Conservation (phyloP, 1,140 invertebrate species). For the Drosophila busckii region DNA sequence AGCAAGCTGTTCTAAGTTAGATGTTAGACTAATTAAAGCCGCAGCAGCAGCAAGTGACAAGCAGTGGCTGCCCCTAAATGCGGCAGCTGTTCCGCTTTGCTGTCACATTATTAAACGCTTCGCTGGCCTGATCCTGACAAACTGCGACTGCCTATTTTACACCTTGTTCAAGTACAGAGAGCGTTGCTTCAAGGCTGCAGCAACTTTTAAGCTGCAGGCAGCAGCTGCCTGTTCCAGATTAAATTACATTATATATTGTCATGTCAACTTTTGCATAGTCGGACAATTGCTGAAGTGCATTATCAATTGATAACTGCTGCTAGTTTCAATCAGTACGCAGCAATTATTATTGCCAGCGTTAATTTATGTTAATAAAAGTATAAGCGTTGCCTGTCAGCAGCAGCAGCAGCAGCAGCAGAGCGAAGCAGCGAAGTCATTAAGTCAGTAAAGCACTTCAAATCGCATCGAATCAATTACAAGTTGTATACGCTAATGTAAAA, state of each 20-base stretch:
- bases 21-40: slow-evolving; percentile 70
- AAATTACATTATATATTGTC: slow-evolving; percentile 59
- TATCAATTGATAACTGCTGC: slow-evolving; percentile 7
- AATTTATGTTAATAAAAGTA: slow-evolving; percentile 68
- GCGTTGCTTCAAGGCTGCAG: slow-evolving; percentile 52
- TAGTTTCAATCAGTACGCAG: slow-evolving; percentile 28
- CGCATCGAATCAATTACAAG: slow-evolving; percentile 61
- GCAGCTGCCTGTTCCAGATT: slow-evolving; percentile 33
- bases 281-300: slow-evolving; percentile 6
- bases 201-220: slow-evolving; percentile 26
- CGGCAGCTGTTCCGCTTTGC: slow-evolving; percentile 39
- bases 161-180: slow-evolving; percentile 29
- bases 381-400: slow-evolving; percentile 53
- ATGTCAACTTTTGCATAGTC: too few relatives aligned
- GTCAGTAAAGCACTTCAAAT: slow-evolving; percentile 44
- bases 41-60: slow-evolving; percentile 55
- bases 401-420: slow-evolving; percentile 42
- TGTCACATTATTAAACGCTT: slow-evolving; percentile 47
- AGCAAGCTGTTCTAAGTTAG: slow-evolving; percentile 21
- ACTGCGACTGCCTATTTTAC: slow-evolving; percentile 56
- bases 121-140: slow-evolving; percentile 42
- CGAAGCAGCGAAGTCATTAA: slow-evolving; percentile 21
- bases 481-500: slow-evolving; percentile 44
- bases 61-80: slow-evolving; percentile 5
- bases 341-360: slow-evolving; percentile 36